phyloP scores from a whole-genome alignment of 2,113 vertebrate species.

The Smithornis capensis region DNA sequence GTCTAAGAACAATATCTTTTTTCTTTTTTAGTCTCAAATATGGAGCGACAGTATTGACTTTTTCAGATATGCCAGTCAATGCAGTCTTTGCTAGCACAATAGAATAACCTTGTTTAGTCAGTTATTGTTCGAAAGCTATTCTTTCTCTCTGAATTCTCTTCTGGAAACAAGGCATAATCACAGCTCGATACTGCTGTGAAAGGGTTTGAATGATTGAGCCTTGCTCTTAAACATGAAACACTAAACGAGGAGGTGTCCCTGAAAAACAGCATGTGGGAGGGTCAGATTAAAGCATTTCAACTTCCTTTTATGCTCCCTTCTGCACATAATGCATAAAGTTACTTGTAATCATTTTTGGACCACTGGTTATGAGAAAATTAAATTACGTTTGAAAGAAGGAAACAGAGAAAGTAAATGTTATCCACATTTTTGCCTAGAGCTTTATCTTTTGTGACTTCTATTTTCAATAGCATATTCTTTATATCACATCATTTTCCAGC shows the following conservation, averaged over 20 bases:
- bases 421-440: constrained; percentile 3
- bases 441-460: not conserved
- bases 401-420: not conserved
- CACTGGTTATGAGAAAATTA: not conserved
- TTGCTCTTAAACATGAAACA: not conserved
- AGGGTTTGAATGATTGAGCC: not conserved
- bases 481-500: not conserved
- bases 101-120: not conserved
- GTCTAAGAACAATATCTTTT: not conserved
- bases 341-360: constrained; percentile 14
- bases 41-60: not conserved
- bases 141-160: not conserved
- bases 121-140: not conserved
- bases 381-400: not conserved
- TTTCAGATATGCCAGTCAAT: not conserved
- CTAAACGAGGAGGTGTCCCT: not conserved
- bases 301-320: not conserved
- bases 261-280: not conserved
- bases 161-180: not conserved
- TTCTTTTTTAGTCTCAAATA: not conserved
- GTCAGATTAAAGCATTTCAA: not conserved
- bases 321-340: not conserved
- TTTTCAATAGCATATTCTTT: not conserved
- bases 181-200: not conserved
- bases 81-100: not conserved